Evolutionary conservation across 2,888 invertebrate species (phyloP).

Genomic region (Nemurella pictetii): DNA sequence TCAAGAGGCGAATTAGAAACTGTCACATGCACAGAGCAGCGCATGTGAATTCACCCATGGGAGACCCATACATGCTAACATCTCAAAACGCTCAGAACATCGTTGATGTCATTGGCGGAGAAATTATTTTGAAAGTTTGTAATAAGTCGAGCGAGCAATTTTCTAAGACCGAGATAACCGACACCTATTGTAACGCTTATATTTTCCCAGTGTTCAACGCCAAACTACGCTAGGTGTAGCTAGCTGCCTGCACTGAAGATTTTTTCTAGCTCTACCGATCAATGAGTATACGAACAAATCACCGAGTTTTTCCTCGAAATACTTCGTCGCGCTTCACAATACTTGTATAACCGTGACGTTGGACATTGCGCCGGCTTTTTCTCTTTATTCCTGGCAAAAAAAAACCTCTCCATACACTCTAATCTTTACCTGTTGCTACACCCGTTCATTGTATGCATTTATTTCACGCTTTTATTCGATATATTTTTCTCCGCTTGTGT

Average conservation of each 20-base stretch:
- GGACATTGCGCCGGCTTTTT: background rate
- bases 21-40: slow-evolving; percentile 38
- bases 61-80: no score
- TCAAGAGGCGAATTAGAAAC: slow-evolving; percentile 38
- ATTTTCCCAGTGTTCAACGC: background rate
- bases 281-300: background rate
- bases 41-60: background rate
- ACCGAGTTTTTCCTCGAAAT: background rate
- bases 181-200: background rate
- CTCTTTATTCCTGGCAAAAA: background rate
- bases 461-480: background rate
- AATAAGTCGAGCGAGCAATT: background rate
- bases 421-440: slow-evolving; percentile 10
- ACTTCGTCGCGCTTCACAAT: background rate
- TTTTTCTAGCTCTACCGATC: background rate
- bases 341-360: background rate
- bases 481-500: no score
- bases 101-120: no score
- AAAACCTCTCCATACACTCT: background rate
- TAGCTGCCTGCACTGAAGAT: no score
- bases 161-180: background rate
- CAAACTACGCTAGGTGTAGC: no score
- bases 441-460: background rate
- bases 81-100: no score
- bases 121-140: background rate